Conservation (phyloP, 2,113 vertebrate species). For the Odontophorus gujanensis region DNA sequence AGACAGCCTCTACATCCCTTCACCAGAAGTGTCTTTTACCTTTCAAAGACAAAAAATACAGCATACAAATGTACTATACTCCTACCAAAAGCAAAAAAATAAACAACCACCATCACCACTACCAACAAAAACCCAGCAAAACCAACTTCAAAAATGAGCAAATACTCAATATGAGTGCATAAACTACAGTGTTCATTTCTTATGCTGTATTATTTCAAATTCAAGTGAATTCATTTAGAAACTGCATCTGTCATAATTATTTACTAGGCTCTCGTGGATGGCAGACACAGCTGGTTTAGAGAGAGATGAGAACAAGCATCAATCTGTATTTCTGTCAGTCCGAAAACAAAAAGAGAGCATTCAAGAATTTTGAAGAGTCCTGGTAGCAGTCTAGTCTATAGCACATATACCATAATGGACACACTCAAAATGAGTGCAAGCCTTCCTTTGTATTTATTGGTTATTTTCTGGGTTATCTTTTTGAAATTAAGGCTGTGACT, state of each 20-base stretch:
- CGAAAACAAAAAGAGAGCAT: not conserved
- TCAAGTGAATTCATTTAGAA: not conserved
- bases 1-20: not conserved
- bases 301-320: not conserved
- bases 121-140: not conserved
- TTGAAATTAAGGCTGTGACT: constrained; percentile 36
- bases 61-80: constrained; percentile 20
- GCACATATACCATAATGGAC: not conserved
- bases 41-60: constrained; percentile 2
- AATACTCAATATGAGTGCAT: not conserved
- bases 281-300: not conserved
- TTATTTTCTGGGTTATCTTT: constrained; percentile 43
- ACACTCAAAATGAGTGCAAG: not conserved
- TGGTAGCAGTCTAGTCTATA: not conserved
- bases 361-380: not conserved
- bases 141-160: not conserved
- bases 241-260: not conserved
- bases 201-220: not conserved
- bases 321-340: not conserved
- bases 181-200: not conserved
- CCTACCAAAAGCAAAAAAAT: constrained; percentile 8
- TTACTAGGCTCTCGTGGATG: not conserved
- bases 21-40: constrained; percentile 47
- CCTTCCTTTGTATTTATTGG: not conserved
- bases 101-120: no score